Evolutionary conservation across 2,113 vertebrate species (phyloP).

Genomic region (Ammospiza nelsoni): DNA sequence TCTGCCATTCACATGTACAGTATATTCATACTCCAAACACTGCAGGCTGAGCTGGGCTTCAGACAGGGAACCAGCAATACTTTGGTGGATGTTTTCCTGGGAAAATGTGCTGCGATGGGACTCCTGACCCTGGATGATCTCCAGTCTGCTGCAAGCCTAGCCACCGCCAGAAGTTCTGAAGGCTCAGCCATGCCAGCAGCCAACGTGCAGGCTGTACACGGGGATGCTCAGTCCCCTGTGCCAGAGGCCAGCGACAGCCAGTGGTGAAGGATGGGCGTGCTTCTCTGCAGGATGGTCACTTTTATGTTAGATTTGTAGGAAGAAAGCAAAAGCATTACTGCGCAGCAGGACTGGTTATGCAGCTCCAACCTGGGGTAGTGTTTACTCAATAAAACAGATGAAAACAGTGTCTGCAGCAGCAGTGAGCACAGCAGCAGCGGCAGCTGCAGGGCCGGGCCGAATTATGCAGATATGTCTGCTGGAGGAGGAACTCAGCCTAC

Average conservation of each 20-base stretch:
- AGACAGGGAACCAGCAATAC: not conserved
- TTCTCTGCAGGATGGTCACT: not conserved
- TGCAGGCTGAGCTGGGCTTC: not conserved
- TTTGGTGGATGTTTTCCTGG: not conserved
- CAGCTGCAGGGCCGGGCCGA: conserved; percentile 1
- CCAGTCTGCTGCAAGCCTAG: not conserved
- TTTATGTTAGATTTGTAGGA: not conserved
- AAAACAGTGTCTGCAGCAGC: not conserved
- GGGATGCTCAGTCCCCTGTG: not conserved
- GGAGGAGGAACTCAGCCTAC: conserved; percentile 1
- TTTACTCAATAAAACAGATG: conserved; percentile 4
- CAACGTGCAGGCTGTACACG: rapidly evolving
- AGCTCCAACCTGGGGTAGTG: not conserved
- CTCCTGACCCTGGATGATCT: not conserved
- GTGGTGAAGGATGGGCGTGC: not conserved
- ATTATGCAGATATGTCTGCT: conserved; percentile 23
- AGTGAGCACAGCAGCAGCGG: not conserved
- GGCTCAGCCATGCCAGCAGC: not conserved
- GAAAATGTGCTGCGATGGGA: rapidly evolving
- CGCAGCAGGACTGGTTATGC: not conserved
- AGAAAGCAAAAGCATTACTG: not conserved
- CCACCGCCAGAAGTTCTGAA: not conserved
- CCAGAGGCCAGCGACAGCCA: rapidly evolving
- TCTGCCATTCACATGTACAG: not conserved
- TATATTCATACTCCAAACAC: not conserved